Base-by-base conservation (phyloP, 2,797 vertebrate species). In the Fundulus diaphanus region DNA sequence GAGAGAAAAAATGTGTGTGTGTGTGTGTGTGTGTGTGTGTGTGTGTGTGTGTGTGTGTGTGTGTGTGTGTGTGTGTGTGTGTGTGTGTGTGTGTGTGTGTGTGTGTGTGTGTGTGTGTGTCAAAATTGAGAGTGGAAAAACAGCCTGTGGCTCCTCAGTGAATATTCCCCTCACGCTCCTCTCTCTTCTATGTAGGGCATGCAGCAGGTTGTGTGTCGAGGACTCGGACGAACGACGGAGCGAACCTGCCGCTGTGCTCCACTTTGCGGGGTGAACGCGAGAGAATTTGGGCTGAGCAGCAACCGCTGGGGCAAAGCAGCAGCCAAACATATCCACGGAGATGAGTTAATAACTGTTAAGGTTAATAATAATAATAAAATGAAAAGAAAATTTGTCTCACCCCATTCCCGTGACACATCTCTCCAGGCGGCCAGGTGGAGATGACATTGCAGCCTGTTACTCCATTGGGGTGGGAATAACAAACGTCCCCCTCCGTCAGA, bases 321-420 rank as follows among this genome's bases (percentile, higher is more conserved):
- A 31, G 18, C 59, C 57, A 20, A 44, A 44, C 22, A 68, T 31
- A 20, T 7, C 12, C 48, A 52, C 7, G 27, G 49, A 52, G 22
- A 35, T 8, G 69, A 68, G 44, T 33, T 70, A n/a, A 27, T 51
- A 13, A 37, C 59, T 37, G 16, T 54, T 27, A 11, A n/a, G 22
- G 16, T 0, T 18, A 11, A 27, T 35, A 15, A 40, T 46, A 77
- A 42, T 81, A 78, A 48, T 20, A 3, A 75, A 54, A 20, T 68
- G 33, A 69, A 57, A 66, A 48, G 20, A 68, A 49, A 37, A 70
- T 77, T 82, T 68, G 48, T 52, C 79, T 97, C 94, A 98, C 97
- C 95, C 96, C 96, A 95, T 96, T 94, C 94, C 95, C 96, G 94
- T 96, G 93, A 96, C 96, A 96, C 96, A 97, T 96, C 96, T 95